Conservation (phyloP, 2,888 invertebrate species). For the Calliopum simillimum region DNA sequence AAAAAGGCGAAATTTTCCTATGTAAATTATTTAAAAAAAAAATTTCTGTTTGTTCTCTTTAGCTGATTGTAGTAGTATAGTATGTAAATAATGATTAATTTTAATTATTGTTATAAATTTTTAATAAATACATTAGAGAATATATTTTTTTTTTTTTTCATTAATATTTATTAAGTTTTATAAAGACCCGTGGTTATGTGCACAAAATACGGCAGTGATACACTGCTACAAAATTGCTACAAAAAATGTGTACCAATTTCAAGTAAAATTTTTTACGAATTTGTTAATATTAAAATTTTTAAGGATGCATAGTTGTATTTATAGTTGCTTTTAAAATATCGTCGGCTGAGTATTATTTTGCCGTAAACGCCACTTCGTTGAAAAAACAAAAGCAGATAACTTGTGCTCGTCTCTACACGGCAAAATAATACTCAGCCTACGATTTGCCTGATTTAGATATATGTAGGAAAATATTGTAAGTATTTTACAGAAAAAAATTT, state of each 20-base stretch:
- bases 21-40: conserved; percentile 1
- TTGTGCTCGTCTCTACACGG: too few species aligned
- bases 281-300: conserved; percentile 11
- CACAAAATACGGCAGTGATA: conserved; percentile 45
- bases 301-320: neutral
- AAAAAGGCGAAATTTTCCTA: conserved; percentile 40
- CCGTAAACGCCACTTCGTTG: too few species aligned
- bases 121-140: conserved; percentile 33
- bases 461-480: neutral
- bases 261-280: neutral
- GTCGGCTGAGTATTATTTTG: too few species aligned
- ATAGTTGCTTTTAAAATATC: neutral
- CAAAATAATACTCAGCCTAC: too few species aligned
- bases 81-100: conserved; percentile 31
- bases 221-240: conserved; percentile 40
- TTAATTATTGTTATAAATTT: conserved; percentile 25
- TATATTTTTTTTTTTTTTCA: conserved; percentile 11
- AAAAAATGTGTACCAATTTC: conserved; percentile 16
- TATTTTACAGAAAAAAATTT: neutral
- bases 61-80: conserved; percentile 36
- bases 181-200: conserved; percentile 29
- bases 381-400: too few species aligned
- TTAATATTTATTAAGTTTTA: neutral
- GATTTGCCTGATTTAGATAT: neutral
- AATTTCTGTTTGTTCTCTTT: neutral